Base-by-base conservation (phyloP, 2,113 vertebrate species). In the Henicopernis longicauda region DNA sequence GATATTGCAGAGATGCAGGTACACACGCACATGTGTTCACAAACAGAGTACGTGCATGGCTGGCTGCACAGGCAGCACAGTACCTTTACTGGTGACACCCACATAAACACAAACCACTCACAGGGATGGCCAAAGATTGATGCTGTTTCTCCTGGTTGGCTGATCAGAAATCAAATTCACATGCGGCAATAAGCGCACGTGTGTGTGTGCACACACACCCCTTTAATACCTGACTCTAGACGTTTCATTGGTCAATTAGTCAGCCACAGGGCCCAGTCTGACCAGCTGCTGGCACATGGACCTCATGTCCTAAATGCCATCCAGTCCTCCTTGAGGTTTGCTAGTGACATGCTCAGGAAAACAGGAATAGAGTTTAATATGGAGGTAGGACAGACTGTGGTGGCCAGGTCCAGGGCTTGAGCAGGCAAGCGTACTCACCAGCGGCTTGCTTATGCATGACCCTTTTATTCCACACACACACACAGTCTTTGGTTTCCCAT, bases 171-270 rank as follows among this genome's bases (percentile, higher is more conserved):
- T 70, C 62, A 52, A 59, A 7, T 27, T 71, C 62, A 20, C 0
- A 0, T 11, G 57, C 0, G 0, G 71, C 36, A 34, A 0, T 34
- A 38, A 36, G 32, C 2, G 44, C 17, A 8, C 11, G 1, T 25
- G 13, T n/a, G 31, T 7, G 10, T n/a, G 31, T 10, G 21, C 31
- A 9, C 22, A 3, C 38, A 2, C 21, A 3, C 29, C 11, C 7
- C 58, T 18, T 31, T 5, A 11, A 32, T 32, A 45, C 22, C 77
- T 79, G 42, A 5, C 44, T 52, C 31, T 3, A 18, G 58, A 1
- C 31, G 6, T 72, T 78, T 49, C 5, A 31, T 44, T 36, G 61
- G 13, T 34, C 52, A 3, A 3, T 31, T 11, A 32, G 21, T 11
- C 61, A 29, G 55, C 71, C n/a, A 8, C 49, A 12, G 62, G n/a